A percentile compares a stretch with the other conserved stretches of the same genome.
These are phyloP conservation scores for Apis cerana DNA, from an alignment of 1,140 invertebrate genomes.

Conservation along the genomic window DNA sequence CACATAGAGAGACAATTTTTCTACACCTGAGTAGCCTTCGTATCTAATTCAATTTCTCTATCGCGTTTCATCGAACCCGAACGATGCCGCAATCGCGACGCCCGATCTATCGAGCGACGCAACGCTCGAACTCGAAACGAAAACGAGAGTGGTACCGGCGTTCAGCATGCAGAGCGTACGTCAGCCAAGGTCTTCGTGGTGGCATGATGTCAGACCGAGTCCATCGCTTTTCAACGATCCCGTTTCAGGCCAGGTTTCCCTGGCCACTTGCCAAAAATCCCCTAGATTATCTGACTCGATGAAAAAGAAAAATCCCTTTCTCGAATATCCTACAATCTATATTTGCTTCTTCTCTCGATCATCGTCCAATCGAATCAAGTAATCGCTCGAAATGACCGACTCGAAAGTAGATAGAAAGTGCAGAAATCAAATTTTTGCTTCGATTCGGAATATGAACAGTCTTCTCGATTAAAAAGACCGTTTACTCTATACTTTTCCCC, in stretches of 20 bases:
- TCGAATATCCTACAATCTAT: not conserved
- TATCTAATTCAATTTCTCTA: not conserved
- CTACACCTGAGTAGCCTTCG: not conserved
- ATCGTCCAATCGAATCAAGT: not conserved
- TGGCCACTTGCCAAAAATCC: conserved; percentile 51
- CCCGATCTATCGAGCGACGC: not conserved
- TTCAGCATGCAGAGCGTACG: conserved; percentile 52
- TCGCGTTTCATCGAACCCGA: conserved; percentile 10
- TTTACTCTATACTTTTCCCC: too few species aligned
- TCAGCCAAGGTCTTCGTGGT: conserved; percentile 57
- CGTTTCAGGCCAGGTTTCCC: conserved; percentile 38
- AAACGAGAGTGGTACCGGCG: conserved; percentile 61
- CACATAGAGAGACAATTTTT: not conserved
- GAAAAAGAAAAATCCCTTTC: not conserved
- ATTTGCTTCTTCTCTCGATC: too few species aligned
- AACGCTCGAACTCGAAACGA: conserved; percentile 54
- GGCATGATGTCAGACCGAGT: conserved; percentile 53
- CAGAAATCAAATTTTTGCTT: too few species aligned
- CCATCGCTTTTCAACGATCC: conserved; percentile 49
- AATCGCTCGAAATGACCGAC: too few species aligned
- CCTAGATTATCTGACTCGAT: not conserved
- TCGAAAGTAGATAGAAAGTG: too few species aligned
- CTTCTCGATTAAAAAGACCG: too few species aligned
- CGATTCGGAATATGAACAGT: too few species aligned
- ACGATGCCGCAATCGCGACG: not conserved